phyloP scores from a whole-genome alignment of 2,888 invertebrate species.

The Sipha maydis region DNA sequence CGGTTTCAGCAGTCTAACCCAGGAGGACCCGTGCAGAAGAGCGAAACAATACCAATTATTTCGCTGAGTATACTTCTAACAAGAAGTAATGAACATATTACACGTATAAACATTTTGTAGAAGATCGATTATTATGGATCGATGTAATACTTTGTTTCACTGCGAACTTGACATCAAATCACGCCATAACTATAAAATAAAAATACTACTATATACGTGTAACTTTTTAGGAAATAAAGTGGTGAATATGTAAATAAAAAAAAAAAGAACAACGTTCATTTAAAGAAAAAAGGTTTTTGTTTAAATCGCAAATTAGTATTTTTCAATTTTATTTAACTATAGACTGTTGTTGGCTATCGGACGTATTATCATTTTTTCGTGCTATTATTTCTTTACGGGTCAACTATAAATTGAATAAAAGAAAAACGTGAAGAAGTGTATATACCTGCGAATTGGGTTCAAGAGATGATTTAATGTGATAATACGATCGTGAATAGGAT shows the following conservation, averaged over 20 bases:
- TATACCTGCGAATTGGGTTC: conserved; percentile 18
- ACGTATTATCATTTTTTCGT: neutral
- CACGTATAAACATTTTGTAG: neutral
- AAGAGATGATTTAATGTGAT: conserved; percentile 33
- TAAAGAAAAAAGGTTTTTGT: neutral
- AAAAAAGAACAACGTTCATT: neutral
- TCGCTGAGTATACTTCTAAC: neutral
- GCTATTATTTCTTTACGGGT: conserved; percentile 28
- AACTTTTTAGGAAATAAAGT: neutral
- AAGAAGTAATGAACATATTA: neutral
- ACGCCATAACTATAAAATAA: neutral
- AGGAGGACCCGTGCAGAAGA: neutral
- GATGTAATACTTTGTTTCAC: neutral
- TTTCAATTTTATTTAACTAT: neutral
- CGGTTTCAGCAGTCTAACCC: neutral
- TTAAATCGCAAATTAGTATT: neutral
- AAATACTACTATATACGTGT: neutral
- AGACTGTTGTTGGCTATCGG: neutral
- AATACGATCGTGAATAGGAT: conserved; percentile 39
- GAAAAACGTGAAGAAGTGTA: conserved; percentile 29
- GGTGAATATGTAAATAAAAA: neutral
- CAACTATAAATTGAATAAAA: conserved; percentile 32
- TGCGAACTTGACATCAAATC: neutral
- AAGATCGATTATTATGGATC: neutral
- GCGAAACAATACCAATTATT: neutral